These are phyloP conservation scores for Polydrusus tereticollis DNA, from an alignment of 2,888 invertebrate species.

Conservation along the genomic window DNA sequence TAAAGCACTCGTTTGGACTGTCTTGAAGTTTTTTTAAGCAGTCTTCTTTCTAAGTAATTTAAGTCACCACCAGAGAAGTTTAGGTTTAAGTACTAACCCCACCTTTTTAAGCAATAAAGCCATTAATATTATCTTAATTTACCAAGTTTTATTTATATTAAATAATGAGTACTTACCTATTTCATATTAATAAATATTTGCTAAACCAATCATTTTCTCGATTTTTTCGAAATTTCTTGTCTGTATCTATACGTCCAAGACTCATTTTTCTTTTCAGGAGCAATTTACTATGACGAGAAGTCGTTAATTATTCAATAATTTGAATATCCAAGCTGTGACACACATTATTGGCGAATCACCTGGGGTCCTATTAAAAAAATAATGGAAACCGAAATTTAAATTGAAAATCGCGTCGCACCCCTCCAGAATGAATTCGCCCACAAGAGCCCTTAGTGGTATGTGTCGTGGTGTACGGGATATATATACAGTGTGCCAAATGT, in stretches of 20 bases:
- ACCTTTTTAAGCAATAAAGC: no score
- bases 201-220: no score
- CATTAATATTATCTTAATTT: no score
- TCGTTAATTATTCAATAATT: constrained; percentile 21
- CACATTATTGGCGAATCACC: constrained; percentile 18
- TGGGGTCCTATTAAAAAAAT: constrained; percentile 25
- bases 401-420: constrained; percentile 13
- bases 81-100: no score
- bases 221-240: no score
- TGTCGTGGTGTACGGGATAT: not conserved
- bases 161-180: no score
- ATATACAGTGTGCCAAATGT: not conserved
- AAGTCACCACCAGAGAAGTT: no score
- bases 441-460: constrained; percentile 26
- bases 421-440: constrained; percentile 19
- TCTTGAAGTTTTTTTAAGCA: no score
- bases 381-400: constrained; percentile 23
- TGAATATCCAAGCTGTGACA: constrained; percentile 5
- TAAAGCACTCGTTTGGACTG: no score
- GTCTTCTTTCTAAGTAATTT: no score
- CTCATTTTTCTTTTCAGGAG: not conserved
- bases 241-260: not conserved
- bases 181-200: no score
- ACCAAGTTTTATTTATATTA: no score
- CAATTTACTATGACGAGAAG: not conserved